Evolutionary conservation across 2,797 vertebrate genomes (phyloP).

Genomic region (Coccyzus lansbergi): DNA sequence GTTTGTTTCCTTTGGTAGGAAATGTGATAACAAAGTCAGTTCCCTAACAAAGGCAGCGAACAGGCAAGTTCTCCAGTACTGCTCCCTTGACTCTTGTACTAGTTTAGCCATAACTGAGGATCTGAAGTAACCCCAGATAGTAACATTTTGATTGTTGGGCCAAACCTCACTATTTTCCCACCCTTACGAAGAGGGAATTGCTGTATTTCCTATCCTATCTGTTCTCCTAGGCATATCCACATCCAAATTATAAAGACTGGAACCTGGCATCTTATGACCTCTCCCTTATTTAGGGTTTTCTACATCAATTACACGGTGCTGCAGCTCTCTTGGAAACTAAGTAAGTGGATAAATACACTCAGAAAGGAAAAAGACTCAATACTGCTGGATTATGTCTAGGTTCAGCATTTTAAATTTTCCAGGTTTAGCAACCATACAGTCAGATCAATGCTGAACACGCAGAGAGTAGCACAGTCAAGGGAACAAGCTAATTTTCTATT

Average conservation of each 20-base stretch:
- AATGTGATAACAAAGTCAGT: not conserved
- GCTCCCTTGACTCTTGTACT: not conserved
- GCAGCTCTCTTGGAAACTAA: not conserved
- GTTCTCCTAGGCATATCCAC: not conserved
- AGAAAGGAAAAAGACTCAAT: not conserved
- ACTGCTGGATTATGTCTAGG: not conserved
- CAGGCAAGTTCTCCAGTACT: not conserved
- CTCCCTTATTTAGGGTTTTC: not conserved
- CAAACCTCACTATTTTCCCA: not conserved
- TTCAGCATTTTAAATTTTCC: not conserved
- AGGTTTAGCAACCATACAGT: not conserved
- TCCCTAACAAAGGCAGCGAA: not conserved
- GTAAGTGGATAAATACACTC: not conserved
- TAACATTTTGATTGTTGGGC: not conserved
- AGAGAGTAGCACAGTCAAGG: not conserved
- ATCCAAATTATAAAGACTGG: not conserved
- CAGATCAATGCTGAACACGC: not conserved
- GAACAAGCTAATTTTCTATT: not conserved
- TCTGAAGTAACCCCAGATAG: not conserved
- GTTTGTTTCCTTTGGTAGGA: not conserved
- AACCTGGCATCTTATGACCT: not conserved
- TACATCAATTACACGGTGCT: fast-evolving
- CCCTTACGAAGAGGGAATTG: not conserved
- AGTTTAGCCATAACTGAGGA: not conserved
- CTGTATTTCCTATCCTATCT: not conserved